A percentile compares a stretch with the other conserved stretches of the same genome.
phyloP scores from a whole-genome alignment of 2,888 invertebrate species.

The Agrotis exclamationis region DNA sequence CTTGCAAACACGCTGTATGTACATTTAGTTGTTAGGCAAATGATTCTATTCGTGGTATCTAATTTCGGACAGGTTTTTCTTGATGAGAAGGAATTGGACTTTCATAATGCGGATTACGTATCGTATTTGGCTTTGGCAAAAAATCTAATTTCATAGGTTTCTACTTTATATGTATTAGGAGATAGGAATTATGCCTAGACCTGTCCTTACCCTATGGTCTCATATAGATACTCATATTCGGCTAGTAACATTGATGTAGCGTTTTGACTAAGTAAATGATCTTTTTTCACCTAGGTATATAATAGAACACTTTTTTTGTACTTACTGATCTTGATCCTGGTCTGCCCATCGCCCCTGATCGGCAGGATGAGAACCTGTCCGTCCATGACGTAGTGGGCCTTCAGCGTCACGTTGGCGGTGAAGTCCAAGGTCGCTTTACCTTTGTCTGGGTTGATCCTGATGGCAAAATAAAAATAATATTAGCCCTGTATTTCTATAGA shows the following conservation, averaged over 20 bases:
- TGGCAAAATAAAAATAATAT: constrained; percentile 11
- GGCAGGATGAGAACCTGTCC: constrained; percentile 89
- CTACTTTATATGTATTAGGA: no score
- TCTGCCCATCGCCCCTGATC: constrained; percentile 88
- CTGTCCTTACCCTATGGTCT: no score
- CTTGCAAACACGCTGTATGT: constrained; percentile 32
- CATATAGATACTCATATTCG: no score
- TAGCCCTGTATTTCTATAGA: neutral
- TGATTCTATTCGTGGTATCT: neutral
- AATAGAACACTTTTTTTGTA: no score
- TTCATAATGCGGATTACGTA: neutral
- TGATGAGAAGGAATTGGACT: constrained; percentile 1
- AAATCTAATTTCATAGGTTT: no score
- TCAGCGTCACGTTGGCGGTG: constrained; percentile 88
- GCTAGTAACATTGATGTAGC: no score
- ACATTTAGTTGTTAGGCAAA: constrained; percentile 7
- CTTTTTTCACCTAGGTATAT: no score
- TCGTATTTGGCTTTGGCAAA: neutral
- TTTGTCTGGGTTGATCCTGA: constrained; percentile 80
- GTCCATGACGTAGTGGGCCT: constrained; percentile 89
- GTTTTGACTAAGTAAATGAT: no score
- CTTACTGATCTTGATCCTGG: constrained; percentile 90
- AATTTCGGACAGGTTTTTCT: neutral
- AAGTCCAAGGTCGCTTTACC: constrained; percentile 85
- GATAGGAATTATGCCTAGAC: no score